A percentile compares a stretch with the other conserved stretches of the same genome.
Conservation (phyloP, 2,888 invertebrate species). For the Parascotia fuliginaria region DNA sequence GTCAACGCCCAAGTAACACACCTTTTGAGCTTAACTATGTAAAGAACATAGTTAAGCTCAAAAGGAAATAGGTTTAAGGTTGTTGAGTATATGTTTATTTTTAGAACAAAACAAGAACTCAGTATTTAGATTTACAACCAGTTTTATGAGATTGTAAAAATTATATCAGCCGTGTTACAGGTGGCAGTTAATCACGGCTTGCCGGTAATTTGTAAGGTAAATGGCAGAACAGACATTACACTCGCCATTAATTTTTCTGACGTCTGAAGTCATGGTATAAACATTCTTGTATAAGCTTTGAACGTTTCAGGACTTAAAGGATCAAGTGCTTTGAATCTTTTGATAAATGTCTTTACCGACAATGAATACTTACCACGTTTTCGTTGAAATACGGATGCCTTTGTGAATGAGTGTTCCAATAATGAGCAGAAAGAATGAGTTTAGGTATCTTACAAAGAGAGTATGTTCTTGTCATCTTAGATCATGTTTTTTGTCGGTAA, state of each 20-base stretch:
- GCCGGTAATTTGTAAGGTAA: constrained; percentile 59
- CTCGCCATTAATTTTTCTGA: constrained; percentile 67
- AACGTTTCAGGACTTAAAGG: constrained; percentile 56
- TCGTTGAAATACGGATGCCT: constrained; percentile 37
- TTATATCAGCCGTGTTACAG: constrained; percentile 51
- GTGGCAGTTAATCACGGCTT: constrained; percentile 52
- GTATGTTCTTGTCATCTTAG: constrained; percentile 5
- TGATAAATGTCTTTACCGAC: constrained; percentile 60
- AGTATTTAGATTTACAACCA: constrained; percentile 29
- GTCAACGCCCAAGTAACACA: no score
- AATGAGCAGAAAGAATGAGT: constrained; percentile 36
- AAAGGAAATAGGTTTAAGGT: no score
- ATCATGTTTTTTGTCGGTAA: constrained; percentile 6
- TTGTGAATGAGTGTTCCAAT: constrained; percentile 35
- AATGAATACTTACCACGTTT: constrained; percentile 44
- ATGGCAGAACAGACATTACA: constrained; percentile 57
- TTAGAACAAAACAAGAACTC: constrained; percentile 22
- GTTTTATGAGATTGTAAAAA: constrained; percentile 54
- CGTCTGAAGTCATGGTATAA: constrained; percentile 64
- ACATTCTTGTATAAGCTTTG: constrained; percentile 59
- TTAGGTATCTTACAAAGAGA: constrained; percentile 1
- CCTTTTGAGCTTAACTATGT: no score
- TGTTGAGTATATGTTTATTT: background rate
- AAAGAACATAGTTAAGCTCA: no score
- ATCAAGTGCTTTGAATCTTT: constrained; percentile 62